Percentiles rank a stretch among this genome's conserved stretches.
These are phyloP conservation scores for Chalcosyrphus nemorum DNA, from an alignment of 2,888 invertebrate species.

Conservation along the genomic window DNA sequence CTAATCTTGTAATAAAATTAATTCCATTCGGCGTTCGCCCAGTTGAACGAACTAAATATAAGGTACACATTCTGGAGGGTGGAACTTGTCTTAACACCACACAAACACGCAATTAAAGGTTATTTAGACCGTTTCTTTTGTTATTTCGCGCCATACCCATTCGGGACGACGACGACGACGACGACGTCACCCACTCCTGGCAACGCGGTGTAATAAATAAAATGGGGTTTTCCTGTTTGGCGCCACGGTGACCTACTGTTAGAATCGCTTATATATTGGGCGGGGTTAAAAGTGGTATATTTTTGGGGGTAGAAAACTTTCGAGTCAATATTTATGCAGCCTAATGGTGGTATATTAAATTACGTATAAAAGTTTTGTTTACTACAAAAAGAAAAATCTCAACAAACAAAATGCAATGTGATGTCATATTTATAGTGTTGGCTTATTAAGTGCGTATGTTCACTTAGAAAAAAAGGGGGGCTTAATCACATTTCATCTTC, in stretches of 20 bases:
- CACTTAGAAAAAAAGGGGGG: not conserved
- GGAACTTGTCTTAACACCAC: constrained; percentile 19
- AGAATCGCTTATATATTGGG: not conserved
- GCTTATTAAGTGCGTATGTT: not conserved
- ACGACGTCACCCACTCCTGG: constrained; percentile 26
- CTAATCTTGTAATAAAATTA: constrained; percentile 26
- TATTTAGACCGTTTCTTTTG: constrained; percentile 17
- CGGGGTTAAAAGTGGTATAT: not conserved
- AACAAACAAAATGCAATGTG: not conserved
- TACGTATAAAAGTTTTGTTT: constrained; percentile 4
- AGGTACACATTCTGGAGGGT: constrained; percentile 3
- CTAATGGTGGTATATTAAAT: constrained; percentile 24
- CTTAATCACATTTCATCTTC: constrained; percentile 33
- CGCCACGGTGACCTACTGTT: constrained; percentile 61
- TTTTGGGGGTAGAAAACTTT: constrained; percentile 14
- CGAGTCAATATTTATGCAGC: constrained; percentile 30
- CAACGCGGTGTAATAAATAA: constrained; percentile 48
- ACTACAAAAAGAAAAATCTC: not conserved
- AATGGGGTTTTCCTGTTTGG: constrained; percentile 54
- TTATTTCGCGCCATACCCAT: not conserved
- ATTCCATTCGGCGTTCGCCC: constrained; percentile 1
- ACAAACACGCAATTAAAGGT: constrained; percentile 46
- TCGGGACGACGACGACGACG: constrained; percentile 1
- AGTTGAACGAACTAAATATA: constrained; percentile 17
- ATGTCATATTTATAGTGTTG: constrained; percentile 3